These are phyloP conservation scores for Dascyllus trimaculatus DNA, from an alignment of 2,113 vertebrate species.

Conservation along the genomic window DNA sequence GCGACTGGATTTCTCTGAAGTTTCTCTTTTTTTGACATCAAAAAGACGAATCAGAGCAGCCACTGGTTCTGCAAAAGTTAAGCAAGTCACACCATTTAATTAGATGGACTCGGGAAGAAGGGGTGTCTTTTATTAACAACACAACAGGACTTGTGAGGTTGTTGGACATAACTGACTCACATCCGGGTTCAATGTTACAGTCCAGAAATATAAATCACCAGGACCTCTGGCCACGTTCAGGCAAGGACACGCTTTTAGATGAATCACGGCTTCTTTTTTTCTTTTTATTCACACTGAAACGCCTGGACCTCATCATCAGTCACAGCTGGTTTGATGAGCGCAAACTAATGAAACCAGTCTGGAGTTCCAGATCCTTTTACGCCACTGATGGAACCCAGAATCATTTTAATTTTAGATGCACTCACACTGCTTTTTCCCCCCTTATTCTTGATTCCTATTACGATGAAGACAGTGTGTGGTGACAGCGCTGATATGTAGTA, in stretches of 20 bases:
- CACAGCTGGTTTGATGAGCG: constrained; percentile 43
- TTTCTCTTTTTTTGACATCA: background rate
- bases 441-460: background rate
- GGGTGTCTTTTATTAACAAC: constrained; percentile 24
- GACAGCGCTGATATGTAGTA: background rate
- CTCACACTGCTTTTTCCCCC: background rate
- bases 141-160: constrained; percentile 7
- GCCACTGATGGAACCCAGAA: background rate
- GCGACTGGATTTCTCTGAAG: background rate
- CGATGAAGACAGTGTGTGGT: background rate
- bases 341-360: constrained; percentile 22
- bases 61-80: constrained; percentile 1
- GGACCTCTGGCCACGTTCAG: constrained; percentile 40
- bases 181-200: constrained; percentile 14
- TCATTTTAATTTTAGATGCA: background rate
- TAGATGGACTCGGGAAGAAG: constrained; percentile 23
- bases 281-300: constrained; percentile 1
- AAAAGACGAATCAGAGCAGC: background rate
- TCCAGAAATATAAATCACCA: constrained; percentile 22
- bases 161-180: constrained; percentile 51
- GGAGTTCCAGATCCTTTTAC: constrained; percentile 13
- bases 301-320: constrained; percentile 29
- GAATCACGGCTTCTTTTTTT: constrained; percentile 22
- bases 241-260: constrained; percentile 25
- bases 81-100: constrained; percentile 24